Percentiles rank a stretch among this genome's conserved stretches.
Conservation (phyloP, 2,113 vertebrate genomes). For the Chascanopsetta lugubris region DNA sequence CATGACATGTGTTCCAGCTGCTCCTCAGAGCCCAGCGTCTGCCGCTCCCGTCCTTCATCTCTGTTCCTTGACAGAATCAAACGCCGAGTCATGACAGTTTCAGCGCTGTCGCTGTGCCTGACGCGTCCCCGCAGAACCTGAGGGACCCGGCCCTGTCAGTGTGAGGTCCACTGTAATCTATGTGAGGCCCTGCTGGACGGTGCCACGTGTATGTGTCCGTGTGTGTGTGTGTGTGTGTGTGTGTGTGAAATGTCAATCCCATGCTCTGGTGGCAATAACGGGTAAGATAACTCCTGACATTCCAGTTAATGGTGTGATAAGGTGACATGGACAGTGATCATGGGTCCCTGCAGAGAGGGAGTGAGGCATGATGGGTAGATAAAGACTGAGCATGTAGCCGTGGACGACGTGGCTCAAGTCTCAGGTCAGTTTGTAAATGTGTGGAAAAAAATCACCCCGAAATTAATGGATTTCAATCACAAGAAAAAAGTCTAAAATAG, state of each 20-base stretch:
- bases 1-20: conserved; percentile 5
- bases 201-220: not conserved
- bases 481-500: no score
- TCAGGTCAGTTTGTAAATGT: no score
- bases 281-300: conserved; percentile 55
- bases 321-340: conserved; percentile 24
- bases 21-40: not conserved
- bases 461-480: no score
- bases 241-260: conserved; percentile 48
- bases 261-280: conserved; percentile 39
- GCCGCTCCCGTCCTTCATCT: conserved; percentile 7
- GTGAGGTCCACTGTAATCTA: conserved; percentile 26
- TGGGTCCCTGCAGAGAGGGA: conserved; percentile 15
- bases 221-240: conserved; percentile 14
- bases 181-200: conserved; percentile 29
- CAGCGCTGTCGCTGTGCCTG: not conserved
- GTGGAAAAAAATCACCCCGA: no score
- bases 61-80: not conserved
- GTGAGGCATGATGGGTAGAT: conserved; percentile 35
- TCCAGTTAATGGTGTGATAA: conserved; percentile 61
- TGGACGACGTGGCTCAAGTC: no score
- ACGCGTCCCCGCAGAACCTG: not conserved
- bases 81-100: conserved; percentile 27
- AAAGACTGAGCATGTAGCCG: conserved; percentile 7
- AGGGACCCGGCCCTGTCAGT: conserved; percentile 11